Evolutionary conservation across 1,140 invertebrate genomes (phyloP), one percentile per base, ranked within the genome.

Genomic region (Drepana arcuata): DNA sequence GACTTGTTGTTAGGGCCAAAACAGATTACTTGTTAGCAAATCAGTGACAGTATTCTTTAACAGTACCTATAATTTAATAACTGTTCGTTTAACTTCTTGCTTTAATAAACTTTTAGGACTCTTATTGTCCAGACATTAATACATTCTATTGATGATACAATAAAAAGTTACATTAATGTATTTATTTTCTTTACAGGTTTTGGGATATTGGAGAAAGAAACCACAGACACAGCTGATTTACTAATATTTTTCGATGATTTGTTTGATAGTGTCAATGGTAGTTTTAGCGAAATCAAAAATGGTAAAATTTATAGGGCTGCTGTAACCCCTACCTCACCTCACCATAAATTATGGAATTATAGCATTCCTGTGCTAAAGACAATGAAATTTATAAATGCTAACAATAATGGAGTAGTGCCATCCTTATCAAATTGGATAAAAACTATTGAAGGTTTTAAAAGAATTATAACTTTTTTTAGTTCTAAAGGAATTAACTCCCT

Each of bases 391-490:
- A 32, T 49, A 11, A 39, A 43, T 26, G 24, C 24, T 6, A 21
- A n/a, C 24, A 26, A 10, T 16, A 28, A 23, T 25, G 31, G 23
- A 43, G 28, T 28, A 39, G 34, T 55, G 2, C 64, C 58, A 10
- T 50, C 60, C 10, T 12, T 70, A 18, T 54, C 48, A 36, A 71
- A 66, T 34, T 59, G 52, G 50, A 49, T 54, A 23, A 49, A 46
- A 35, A 64, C 65, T 41, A 12, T 73, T 12, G 48, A 66, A 16
- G 48, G 54, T n/a, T 49, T 25, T 52, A 15, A 48, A 45, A 27
- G 45, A 42, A 16, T n/a, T n/a, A n/a, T n/a, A n/a, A n/a, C n/a
- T n/a, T n/a, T n/a, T n/a, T n/a, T n/a, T n/a, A n/a, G n/a, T n/a
- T n/a, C n/a, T n/a, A n/a, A n/a, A n/a, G n/a, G n/a, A 4, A 11